Evolutionary conservation across 2,113 vertebrate genomes (phyloP).

Genomic region (Ptyas mucosa): DNA sequence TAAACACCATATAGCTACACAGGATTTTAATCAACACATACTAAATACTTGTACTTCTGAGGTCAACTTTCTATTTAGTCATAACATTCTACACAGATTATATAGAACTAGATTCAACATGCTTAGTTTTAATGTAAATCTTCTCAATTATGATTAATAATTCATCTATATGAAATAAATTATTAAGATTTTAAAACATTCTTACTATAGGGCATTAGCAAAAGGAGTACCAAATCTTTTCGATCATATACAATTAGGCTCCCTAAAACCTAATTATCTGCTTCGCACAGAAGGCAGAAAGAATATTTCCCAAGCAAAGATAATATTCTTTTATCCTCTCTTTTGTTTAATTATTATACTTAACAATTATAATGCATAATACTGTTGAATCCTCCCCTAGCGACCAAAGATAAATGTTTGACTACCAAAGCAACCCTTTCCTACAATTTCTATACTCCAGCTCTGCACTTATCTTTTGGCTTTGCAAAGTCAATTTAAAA

Average conservation of each 20-base stretch:
- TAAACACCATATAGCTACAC: neutral
- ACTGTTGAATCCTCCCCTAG: conserved; percentile 9
- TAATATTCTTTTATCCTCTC: conserved; percentile 19
- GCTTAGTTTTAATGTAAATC: conserved; percentile 37
- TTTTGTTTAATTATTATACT: conserved; percentile 28
- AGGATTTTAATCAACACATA: neutral
- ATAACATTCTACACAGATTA: neutral
- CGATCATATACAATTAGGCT: conserved; percentile 30
- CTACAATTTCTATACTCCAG: neutral
- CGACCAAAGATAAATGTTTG: conserved; percentile 26
- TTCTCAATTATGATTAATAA: conserved; percentile 16
- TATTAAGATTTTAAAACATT: conserved; percentile 39
- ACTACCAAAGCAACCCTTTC: neutral
- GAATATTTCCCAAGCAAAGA: conserved; percentile 26
- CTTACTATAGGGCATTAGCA: neutral
- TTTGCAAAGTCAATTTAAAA: neutral
- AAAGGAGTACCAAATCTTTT: conserved; percentile 28
- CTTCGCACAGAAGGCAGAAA: conserved; percentile 27
- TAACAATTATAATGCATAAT: conserved; percentile 26
- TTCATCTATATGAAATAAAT: conserved; percentile 42
- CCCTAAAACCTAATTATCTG: conserved; percentile 51
- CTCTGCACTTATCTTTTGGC: neutral
- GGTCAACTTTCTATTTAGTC: neutral
- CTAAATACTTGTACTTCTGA: neutral
- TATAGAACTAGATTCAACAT: conserved; percentile 21